Base-by-base conservation (phyloP, 2,888 invertebrate genomes). In the Synanthedon formicaeformis region DNA sequence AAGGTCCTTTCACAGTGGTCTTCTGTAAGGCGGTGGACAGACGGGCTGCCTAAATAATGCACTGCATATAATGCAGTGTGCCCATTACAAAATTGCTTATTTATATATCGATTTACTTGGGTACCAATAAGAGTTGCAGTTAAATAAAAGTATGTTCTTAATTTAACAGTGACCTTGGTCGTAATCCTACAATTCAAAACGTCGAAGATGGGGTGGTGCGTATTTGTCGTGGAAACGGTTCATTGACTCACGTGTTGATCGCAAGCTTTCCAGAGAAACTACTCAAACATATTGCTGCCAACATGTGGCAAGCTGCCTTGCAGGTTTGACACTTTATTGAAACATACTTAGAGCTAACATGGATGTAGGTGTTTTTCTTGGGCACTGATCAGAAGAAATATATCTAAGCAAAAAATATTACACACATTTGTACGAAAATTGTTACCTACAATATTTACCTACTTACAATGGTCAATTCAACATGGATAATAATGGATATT, bases 181-280 rank as follows among this genome's bases (percentile, higher is more conserved):
- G 95, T 65, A 94, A 94, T 66, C 95, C 97, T 0, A 90, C 91
- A 55, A 90, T 98, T 11, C 86, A 93, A 54, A 92, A 91, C 64
- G 95, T 97, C 66, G 91, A 95, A 63, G 95, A 96, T 56, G 95
- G 95, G 55, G 92, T 94, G 53, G 92, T 96, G 1, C 93, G 93
- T 1, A 90, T 99, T 51, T 91, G 97, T 56, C 91, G 96, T 48
- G 93, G 94, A 0, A 97, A 98, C 68, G 99, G 99, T 0, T 95
- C 97, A 0, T 78, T 96, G 11, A 87, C 98, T 40, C 92, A 92
- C 56, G 83, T 92, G 5, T 89, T 92, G 0, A 89, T 94, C 50
- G 92, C 94, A 0, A 91, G 93, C 0, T 94, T 94, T 67, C 88
- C 91, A 1, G 88, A 89, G 53, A 85, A 91, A 56, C 69, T 91